Evolutionary conservation across 2,113 vertebrate species (phyloP), one percentile per base, ranked within the genome.

Genomic region (Cyprinus carpio): DNA sequence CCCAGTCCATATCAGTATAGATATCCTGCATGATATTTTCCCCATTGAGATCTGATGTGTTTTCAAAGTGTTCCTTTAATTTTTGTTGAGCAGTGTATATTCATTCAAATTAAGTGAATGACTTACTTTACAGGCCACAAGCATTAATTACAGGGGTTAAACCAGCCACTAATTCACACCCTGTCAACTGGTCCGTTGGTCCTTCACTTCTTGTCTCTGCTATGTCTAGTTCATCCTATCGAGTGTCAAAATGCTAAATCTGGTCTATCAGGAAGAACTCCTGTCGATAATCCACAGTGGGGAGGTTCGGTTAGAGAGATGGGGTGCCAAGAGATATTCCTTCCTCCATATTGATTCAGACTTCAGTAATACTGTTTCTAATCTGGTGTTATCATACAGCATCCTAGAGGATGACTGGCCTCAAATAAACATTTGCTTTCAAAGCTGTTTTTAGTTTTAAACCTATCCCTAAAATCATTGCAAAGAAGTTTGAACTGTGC

Each of bases 261-360:
- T 51, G 60, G 25, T 31, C 78, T 27, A 65, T 81, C 40, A 23
- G 79, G 60, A 81, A 81, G 15, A 65, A 67, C 64, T 31, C 62
- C 7, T 69, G 43, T 51, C 43, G 27, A 49, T 81, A 69, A 67
- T 67, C 25, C 27, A 64, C 15, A 43, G 77, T 64, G 16, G 23
- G n/a, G 77, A 43, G n/a, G 58, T 51, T 23, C 49, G 15, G 64
- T 8, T 31, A 54, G 27, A 69, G 18, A 4, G 10, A 56, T 1
- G n/a, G 16, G 29, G 11, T 51, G 58, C 27, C 62, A 69, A n/a
- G 43, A 69, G 80, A 51, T 82, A 82, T 69, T 54, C 34, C 11
- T 82, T 69, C 64, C 69, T 69, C 18, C 69, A 54, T 82, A 82
- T 82, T 34, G 80, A 82, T 82, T 69, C 18, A 69, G 80, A 54